These are phyloP conservation scores for Frieseomelitta varia DNA, from an alignment of 1,140 invertebrate genomes.

Conservation along the genomic window DNA sequence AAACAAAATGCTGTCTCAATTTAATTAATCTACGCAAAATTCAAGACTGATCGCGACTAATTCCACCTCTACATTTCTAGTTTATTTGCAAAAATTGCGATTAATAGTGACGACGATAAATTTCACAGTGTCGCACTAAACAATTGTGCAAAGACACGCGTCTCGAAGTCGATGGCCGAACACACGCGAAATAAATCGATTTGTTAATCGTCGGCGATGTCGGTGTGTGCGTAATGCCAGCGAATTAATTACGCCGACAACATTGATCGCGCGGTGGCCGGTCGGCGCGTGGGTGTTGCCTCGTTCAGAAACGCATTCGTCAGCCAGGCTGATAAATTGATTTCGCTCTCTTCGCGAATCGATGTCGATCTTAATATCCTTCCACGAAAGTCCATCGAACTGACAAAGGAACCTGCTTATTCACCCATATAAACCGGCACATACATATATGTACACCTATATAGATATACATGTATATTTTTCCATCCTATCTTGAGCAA, in stretches of 20 bases:
- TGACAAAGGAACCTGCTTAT: neutral
- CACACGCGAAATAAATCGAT: conserved; percentile 41
- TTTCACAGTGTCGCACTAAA: conserved; percentile 30
- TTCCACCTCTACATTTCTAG: neutral
- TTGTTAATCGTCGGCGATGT: conserved; percentile 42
- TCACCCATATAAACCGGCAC: too few relatives aligned
- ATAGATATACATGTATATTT: neutral
- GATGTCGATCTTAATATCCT: conserved; percentile 11
- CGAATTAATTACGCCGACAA: conserved; percentile 54
- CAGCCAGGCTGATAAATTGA: conserved; percentile 25
- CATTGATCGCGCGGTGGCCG: conserved; percentile 2
- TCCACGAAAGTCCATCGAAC: neutral
- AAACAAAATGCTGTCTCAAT: neutral
- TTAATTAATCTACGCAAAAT: neutral
- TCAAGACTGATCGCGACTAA: neutral
- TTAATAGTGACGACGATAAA: neutral
- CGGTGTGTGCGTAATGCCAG: conserved; percentile 19
- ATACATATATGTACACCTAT: too few relatives aligned
- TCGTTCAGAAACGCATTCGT: conserved; percentile 36
- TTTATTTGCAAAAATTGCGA: neutral
- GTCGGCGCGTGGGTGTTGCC: conserved; percentile 29
- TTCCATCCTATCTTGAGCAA: neutral
- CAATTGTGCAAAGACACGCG: neutral
- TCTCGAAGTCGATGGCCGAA: neutral
- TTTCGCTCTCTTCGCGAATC: neutral